Evolutionary conservation across 2,113 vertebrate genomes (phyloP), one percentile per base, ranked within the genome.

Genomic region (Triplophysa dalaica): DNA sequence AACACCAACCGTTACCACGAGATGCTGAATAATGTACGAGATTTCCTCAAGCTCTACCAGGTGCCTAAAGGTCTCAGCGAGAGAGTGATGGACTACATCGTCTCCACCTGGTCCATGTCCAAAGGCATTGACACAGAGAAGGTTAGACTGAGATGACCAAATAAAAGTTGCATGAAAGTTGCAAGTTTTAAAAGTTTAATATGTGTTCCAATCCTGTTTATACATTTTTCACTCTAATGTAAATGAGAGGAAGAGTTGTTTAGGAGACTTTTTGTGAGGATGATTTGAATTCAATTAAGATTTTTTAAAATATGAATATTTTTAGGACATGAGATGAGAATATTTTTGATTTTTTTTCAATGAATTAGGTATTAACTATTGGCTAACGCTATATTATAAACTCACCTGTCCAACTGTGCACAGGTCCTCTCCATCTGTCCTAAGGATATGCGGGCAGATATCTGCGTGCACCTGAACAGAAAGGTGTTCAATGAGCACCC

Each of bases 101-200:
- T 99, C 78, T 98, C 97, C 68, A 98, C 97, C 0, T 99, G 97
- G 97, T 97, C 96, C 87, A 98, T 98, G 97, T 96, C 97, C 54
- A 98, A 98, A 90, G 97, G 97, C 92, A 99, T 98, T 38, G 97
- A 99, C 91, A 98, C 96, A 1, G 97, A 99, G 89, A 99, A 97
- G 96, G 97, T 98, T 91, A 70, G 91, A 77, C 21, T 62, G 26
- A 61, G 2, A 7, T 43, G 41, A 41, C 50, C 6, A 13, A 26
- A 66, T 60, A 10, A 56, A 70, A 65, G 21, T 43, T 62, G 12
- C 9, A 72, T 16, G 19, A 48, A 5, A 33, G 33, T 38, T 38
- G 33, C 33, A 7, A 38, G 33, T 21, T 72, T 1, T 45, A 11
- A 45, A 45, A 45, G 9, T 11, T 45, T 0, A 45, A 45, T 45